Evolutionary conservation across 2,113 vertebrate genomes (phyloP), one percentile per base, ranked within the genome.

Genomic region (Genyomyrus donnyi): DNA sequence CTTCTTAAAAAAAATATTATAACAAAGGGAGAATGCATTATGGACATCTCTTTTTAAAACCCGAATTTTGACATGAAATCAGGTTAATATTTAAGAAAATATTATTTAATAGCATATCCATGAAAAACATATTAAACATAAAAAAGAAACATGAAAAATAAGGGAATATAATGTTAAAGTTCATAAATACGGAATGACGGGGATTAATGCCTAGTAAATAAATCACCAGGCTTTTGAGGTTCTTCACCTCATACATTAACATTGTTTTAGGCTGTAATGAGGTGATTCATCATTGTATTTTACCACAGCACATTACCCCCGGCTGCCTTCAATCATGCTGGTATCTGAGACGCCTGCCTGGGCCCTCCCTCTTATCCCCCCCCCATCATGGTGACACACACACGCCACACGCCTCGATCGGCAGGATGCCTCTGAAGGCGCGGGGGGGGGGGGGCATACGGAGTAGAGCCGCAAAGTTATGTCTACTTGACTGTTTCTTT

Each of bases 261-360:
- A 90, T 90, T 90, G 89, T 90, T 90, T 90, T 87, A 90, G 9
- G 42, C 49, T 48, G 9, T 88, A 90, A 90, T 90, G 89, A 80
- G 89, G 85, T 88, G 89, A 90, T 90, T 53, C 31, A 90, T 90
- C 86, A 90, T 56, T 39, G 45, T 90, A 50, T 88, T 90, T 90
- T 88, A 80, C 13, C 86, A 90, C 89, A 90, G 89, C 39, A 90
- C 89, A 90, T 90, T 90, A 90, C 89, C 89, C 66, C 89, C 48
- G 48, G 49, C 31, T 74, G 49, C 89, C 85, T 87, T 90, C 89
- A 87, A 90, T 90, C 89, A 88, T 90, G 24, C 70, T 46, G 53
- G 66, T 90, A 90, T 90, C 89, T 90, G 27, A 35, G 86, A 56
- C 21, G 70, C 49, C 21, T 27, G 66, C 86, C 46, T 35, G 21